Conservation (phyloP, 2,113 vertebrate genomes). For the Psephotus haematonotus region DNA sequence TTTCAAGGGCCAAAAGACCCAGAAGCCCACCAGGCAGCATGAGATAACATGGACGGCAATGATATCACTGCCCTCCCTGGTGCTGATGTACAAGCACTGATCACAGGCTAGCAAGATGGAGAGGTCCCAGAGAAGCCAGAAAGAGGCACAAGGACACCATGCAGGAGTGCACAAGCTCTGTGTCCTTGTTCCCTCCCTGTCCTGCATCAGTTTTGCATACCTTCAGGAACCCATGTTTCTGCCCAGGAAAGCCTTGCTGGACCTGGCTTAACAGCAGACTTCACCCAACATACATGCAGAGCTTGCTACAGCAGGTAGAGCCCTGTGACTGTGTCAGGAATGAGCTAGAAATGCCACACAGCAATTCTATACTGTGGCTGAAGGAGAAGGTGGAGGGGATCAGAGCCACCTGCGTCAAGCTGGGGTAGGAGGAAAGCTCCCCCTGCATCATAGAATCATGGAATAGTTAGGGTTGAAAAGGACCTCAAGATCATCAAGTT, state of each 20-base stretch:
- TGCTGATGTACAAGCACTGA: background rate
- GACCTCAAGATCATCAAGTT: no score
- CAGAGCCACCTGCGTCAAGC: accelerated
- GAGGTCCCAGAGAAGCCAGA: background rate
- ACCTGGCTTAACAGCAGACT: background rate
- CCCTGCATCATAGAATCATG: background rate
- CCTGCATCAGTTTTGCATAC: background rate
- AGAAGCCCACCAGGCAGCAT: background rate
- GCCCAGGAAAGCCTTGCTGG: background rate
- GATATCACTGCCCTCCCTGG: background rate
- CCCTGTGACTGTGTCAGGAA: background rate
- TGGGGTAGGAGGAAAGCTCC: background rate
- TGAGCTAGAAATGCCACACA: background rate
- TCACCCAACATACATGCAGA: background rate
- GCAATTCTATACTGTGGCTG: background rate
- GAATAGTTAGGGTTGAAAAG: no score
- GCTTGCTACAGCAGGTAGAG: background rate
- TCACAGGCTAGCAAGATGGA: background rate
- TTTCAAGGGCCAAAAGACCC: background rate
- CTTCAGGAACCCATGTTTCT: background rate
- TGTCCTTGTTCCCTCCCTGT: background rate
- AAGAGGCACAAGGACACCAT: background rate
- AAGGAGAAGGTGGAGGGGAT: background rate
- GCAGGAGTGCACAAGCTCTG: background rate
- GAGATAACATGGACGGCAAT: background rate